Evolutionary conservation across 2,113 vertebrate species (phyloP).

Genomic region (Triplophysa siluroides): DNA sequence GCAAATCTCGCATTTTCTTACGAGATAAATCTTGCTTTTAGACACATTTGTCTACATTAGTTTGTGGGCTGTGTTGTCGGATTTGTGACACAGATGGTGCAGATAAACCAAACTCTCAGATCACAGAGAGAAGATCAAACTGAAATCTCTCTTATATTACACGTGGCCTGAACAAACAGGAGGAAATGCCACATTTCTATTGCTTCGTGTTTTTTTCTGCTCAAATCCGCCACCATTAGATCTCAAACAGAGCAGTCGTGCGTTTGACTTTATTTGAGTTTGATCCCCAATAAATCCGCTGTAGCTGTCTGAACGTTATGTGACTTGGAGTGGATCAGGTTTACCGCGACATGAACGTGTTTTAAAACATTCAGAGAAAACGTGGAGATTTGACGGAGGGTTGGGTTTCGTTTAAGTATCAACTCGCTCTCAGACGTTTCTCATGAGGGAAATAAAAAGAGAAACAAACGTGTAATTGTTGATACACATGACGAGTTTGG

Average conservation of each 20-base stretch:
- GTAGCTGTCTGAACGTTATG: neutral
- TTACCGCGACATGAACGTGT: neutral
- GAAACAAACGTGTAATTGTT: too few species aligned
- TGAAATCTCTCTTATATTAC: slow-evolving; percentile 75
- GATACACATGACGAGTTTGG: too few species aligned
- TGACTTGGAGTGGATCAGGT: neutral
- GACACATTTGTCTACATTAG: neutral
- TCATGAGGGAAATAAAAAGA: too few species aligned
- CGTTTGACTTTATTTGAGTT: slow-evolving; percentile 24
- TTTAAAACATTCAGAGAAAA: neutral
- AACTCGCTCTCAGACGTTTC: too few species aligned
- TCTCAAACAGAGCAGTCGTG: neutral
- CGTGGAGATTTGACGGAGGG: too few species aligned
- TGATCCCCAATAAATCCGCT: slow-evolving; percentile 22
- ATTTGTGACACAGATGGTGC: slow-evolving; percentile 51
- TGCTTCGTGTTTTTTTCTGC: neutral
- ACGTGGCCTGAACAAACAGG: slow-evolving; percentile 51
- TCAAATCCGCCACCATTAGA: slow-evolving; percentile 7
- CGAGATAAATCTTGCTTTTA: neutral
- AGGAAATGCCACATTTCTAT: slow-evolving; percentile 36
- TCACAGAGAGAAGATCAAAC: slow-evolving; percentile 51
- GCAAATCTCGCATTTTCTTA: neutral
- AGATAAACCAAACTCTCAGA: slow-evolving; percentile 63
- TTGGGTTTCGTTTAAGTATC: too few species aligned
- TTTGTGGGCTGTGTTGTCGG: neutral